Base-by-base conservation (phyloP, 2,888 invertebrate genomes). In the Hydrotaea diabolus region DNA sequence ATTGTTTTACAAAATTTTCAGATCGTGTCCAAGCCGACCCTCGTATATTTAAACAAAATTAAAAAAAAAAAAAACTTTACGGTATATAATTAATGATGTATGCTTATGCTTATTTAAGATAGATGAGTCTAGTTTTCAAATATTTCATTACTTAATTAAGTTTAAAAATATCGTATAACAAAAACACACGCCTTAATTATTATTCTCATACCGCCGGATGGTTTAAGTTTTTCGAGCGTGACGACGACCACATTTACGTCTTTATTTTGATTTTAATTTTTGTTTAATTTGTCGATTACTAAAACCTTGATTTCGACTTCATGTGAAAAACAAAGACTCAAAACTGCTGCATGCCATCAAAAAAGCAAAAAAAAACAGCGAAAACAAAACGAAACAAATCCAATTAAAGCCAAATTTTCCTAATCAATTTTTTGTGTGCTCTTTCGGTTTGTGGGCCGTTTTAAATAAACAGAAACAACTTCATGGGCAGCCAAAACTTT, bases 361-460 rank as follows among this genome's bases (percentile, higher is more conserved):
- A 31, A 31, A 39, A 13, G 9, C 39, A 9, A 11, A 39, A 13
- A 5, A 36, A 8, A 36, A 3, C 36, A 36, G 36, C 39, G 13
- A 49, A 13, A 23, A 9, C 26, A 69, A 53, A 74, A 43, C 59
- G 31, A n/a, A 72, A 23, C 43, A 74, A 74, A 74, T 73, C 43
- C 73, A 73, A 73, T 73, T 73, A 73, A 57, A 73, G 57, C 1
- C 36, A 73, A 73, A 55, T 31, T 49, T 43, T 64, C 17, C 13
- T 21, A 55, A 55, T 8, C 9, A 7, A n/a, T 17, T 57, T 57
- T 57, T 57, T 4, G 31, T 31, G n/a, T n/a, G n/a, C 31, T 2
- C 7, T 31, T 2, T 31, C 7, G 31, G 17, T 73, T 46, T 59
- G 74, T 74, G 74, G 74, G 74, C 46, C 74, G 46, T 43, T 69